Evolutionary conservation across 2,797 vertebrate genomes (phyloP), one percentile per base, ranked within the genome.

Genomic region (Crenuchus spilurus): DNA sequence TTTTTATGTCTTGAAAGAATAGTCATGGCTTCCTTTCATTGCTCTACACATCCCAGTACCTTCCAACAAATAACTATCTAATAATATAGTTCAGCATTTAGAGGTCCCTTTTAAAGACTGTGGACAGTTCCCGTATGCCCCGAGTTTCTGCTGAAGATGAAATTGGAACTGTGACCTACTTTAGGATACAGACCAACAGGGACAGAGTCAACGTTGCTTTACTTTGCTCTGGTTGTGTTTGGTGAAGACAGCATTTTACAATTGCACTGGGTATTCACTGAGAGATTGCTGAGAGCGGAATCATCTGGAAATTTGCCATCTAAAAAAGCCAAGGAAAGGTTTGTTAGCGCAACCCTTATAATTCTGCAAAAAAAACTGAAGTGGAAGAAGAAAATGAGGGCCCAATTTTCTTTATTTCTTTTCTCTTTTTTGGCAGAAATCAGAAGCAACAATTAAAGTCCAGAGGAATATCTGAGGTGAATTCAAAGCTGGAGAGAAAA

Each of bases 261-360:
- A 16, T 31, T n/a, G 52, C 37, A 37, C 33, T 60, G 2, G 31
- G 54, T 4, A 11, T 37, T 37, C 57, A 39, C 1, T 37, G 52
- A 55, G 31, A 60, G 33, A 37, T 37, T 13, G 20, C n/a, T 60
- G 57, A 24, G 57, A 22, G 33, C 28, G 1, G 57, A 60, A n/a
- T 57, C 33, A 57, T 60, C 57, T 60, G 57, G 31, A 60, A 20
- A 60, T 39, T 22, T 20, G 57, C 57, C 57, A 35, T 60, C 57
- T 22, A 18, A 39, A 60, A n/a, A 39, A 24, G 52, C 28, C 30
- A 16, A 33, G 28, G 8, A 14, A 30, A 55, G 52, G 28, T 31
- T 55, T 33, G 30, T 31, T 55, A 55, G 52, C 28, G 2, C 52
- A n/a, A 31, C 14, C 13, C 16, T 33, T 28, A 16, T 31, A 18